A percentile compares a stretch with the other conserved stretches of the same genome.
Conservation (phyloP, 2,113 vertebrate species). For the Triplophysa tibetana region DNA sequence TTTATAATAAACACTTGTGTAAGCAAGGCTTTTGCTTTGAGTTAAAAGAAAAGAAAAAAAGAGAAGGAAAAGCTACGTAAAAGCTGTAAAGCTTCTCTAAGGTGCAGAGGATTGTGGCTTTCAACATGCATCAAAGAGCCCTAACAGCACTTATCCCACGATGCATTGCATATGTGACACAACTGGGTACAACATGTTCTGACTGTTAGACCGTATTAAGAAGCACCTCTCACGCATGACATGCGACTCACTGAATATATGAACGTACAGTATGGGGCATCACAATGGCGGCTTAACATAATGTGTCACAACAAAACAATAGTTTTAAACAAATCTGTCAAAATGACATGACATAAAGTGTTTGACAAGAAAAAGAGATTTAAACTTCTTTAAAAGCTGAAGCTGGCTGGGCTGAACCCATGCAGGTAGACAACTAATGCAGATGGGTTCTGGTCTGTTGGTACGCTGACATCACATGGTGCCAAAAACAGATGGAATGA, state of each 20-base stretch:
- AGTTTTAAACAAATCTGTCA: background rate
- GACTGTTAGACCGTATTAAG: constrained; percentile 1
- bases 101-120: background rate
- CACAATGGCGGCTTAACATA: background rate
- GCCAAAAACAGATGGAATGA: constrained; percentile 44
- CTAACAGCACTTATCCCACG: background rate
- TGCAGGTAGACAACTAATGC: constrained; percentile 8
- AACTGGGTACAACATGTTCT: constrained; percentile 54
- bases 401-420: too few relatives aligned
- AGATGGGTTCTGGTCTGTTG: constrained; percentile 17
- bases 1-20: background rate
- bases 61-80: background rate
- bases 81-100: background rate
- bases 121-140: background rate
- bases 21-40: background rate
- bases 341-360: background rate
- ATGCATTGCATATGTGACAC: constrained; percentile 20
- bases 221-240: constrained; percentile 38
- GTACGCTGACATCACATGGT: background rate
- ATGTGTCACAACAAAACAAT: background rate
- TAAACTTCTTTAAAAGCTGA: background rate
- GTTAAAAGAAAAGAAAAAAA: background rate
- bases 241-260: constrained; percentile 31
- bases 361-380: background rate
- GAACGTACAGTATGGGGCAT: background rate